Evolutionary conservation across 2,797 vertebrate genomes (phyloP).

Genomic region (Phrynocephalus vlangalii): DNA sequence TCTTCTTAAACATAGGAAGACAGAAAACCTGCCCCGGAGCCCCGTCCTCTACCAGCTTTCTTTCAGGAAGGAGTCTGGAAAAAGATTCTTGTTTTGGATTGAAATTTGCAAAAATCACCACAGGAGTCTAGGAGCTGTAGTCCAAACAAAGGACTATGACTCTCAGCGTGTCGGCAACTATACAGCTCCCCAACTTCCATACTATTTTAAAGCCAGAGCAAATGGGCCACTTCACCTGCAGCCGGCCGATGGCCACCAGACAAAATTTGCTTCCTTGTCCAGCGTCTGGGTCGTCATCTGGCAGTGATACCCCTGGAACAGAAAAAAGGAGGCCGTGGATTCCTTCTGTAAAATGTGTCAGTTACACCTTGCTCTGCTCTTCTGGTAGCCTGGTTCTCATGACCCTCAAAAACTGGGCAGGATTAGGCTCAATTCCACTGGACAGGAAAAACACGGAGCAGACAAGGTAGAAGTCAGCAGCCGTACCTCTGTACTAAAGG

Average conservation of each 20-base stretch:
- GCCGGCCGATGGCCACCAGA: conserved; percentile 94
- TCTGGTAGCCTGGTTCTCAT: background rate
- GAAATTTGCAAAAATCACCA: too few relatives aligned
- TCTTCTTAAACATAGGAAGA: background rate
- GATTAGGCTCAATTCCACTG: too few relatives aligned
- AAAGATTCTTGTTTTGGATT: too few relatives aligned
- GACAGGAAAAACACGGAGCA: background rate
- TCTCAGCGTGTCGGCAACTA: background rate
- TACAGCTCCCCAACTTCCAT: rapidly evolving
- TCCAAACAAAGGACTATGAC: too few relatives aligned
- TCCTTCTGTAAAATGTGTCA: too few relatives aligned
- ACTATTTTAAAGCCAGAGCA: rapidly evolving
- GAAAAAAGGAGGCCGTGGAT: background rate
- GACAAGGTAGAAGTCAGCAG: background rate
- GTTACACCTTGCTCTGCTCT: too few relatives aligned
- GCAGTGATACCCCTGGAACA: conserved; percentile 87
- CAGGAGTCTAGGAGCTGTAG: background rate
- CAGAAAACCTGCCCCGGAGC: background rate
- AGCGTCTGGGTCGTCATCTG: conserved; percentile 91
- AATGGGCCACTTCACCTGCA: conserved; percentile 80
- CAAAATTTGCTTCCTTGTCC: conserved; percentile 95
- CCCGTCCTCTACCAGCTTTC: background rate
- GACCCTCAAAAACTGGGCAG: background rate
- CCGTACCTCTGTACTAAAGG: background rate
- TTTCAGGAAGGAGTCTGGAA: background rate